phyloP scores from a whole-genome alignment of 2,797 vertebrate genomes.

The Acipenser oxyrinchus region DNA sequence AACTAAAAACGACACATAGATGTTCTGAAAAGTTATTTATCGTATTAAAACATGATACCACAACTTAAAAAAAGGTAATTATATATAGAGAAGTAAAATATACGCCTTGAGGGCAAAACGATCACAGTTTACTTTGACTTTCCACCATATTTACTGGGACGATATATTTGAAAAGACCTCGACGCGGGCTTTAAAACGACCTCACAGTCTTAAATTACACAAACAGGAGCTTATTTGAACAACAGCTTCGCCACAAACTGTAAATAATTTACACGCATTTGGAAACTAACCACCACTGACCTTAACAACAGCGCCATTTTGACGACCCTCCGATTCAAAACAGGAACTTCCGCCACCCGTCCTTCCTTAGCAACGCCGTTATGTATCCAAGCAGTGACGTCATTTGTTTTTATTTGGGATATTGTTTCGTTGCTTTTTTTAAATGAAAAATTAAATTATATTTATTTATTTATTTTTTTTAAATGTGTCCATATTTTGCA shows the following conservation, averaged over 20 bases:
- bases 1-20: no score
- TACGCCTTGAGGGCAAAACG: no score
- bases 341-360: background rate
- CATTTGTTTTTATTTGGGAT: background rate
- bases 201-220: background rate
- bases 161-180: background rate
- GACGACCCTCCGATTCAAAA: conserved; percentile 22
- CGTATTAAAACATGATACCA: no score
- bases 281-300: conserved; percentile 45
- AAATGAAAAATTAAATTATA: background rate
- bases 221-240: background rate
- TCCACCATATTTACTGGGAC: background rate
- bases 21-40: no score
- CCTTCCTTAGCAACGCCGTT: background rate
- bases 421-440: background rate
- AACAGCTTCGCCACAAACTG: background rate
- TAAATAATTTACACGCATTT: background rate
- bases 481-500: background rate
- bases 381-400: no score
- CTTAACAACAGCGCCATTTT: conserved; percentile 70
- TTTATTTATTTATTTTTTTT: background rate
- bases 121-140: no score
- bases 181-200: background rate
- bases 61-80: no score
- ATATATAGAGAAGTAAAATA: no score